These are phyloP conservation scores for Papilio glaucus DNA, from an alignment of 1,140 invertebrate genomes.

Conservation along the genomic window DNA sequence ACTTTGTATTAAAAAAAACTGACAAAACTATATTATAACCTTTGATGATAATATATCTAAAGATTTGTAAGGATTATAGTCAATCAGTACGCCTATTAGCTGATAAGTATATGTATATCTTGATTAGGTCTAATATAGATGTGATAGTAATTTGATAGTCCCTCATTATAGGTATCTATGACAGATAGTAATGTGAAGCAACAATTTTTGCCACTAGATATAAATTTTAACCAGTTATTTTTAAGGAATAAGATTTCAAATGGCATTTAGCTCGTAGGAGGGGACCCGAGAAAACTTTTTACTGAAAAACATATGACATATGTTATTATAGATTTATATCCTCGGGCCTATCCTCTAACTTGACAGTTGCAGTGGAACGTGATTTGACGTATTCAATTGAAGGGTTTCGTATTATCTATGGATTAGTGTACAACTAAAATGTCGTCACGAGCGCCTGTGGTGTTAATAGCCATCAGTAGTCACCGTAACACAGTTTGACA, in stretches of 20 bases:
- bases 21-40: background rate
- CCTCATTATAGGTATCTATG: background rate
- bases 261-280: too few relatives aligned
- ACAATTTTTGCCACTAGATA: background rate
- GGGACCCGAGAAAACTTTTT: too few relatives aligned
- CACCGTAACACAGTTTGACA: too few relatives aligned
- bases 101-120: background rate
- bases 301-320: too few relatives aligned
- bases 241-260: background rate
- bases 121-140: background rate
- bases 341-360: too few relatives aligned
- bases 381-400: too few relatives aligned
- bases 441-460: too few relatives aligned
- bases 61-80: background rate
- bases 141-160: background rate
- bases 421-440: too few relatives aligned
- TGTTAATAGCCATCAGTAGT: too few relatives aligned
- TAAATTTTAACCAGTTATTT: background rate
- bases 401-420: too few relatives aligned
- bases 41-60: background rate
- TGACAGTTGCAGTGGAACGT: too few relatives aligned
- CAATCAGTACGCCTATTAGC: background rate
- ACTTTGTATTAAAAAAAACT: background rate
- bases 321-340: too few relatives aligned
- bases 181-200: background rate